Percentiles rank a stretch among this genome's conserved stretches.
These are phyloP conservation scores for Nebria salina DNA, from an alignment of 2,888 invertebrate genomes.

Conservation along the genomic window DNA sequence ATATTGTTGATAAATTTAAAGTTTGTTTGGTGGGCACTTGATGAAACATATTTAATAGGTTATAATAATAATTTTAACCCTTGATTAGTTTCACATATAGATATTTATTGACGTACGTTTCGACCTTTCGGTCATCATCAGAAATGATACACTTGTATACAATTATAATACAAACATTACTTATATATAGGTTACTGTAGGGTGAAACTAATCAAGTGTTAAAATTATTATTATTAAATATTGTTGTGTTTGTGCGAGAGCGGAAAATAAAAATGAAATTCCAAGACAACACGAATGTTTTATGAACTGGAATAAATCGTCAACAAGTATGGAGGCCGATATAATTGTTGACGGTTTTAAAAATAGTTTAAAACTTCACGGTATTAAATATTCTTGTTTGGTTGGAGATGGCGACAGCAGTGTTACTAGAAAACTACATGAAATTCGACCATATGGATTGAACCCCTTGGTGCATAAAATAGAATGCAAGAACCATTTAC, in stretches of 20 bases:
- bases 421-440: constrained; percentile 20
- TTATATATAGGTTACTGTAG: too few relatives aligned
- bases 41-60: too few relatives aligned
- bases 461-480: constrained; percentile 37
- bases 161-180: too few relatives aligned
- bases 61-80: too few relatives aligned
- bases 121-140: too few relatives aligned
- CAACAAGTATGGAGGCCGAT: constrained; percentile 7
- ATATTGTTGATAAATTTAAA: too few relatives aligned
- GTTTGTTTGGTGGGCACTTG: too few relatives aligned
- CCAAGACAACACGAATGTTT: constrained; percentile 19
- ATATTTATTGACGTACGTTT: too few relatives aligned
- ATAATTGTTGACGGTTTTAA: constrained; percentile 31
- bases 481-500: constrained; percentile 38
- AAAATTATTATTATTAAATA: too few relatives aligned
- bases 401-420: constrained; percentile 39
- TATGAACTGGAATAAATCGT: constrained; percentile 32
- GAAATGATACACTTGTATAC: too few relatives aligned
- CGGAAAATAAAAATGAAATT: constrained; percentile 9
- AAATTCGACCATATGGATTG: constrained; percentile 24
- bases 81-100: too few relatives aligned
- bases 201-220: too few relatives aligned
- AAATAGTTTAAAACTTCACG: constrained; percentile 16
- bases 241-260: constrained; percentile 12
- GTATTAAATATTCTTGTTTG: constrained; percentile 25